A percentile compares a stretch with the other conserved stretches of the same genome.
These are phyloP conservation scores for Nyctereutes procyonoides DNA, from an alignment of 2,113 vertebrate genomes.

Conservation along the genomic window DNA sequence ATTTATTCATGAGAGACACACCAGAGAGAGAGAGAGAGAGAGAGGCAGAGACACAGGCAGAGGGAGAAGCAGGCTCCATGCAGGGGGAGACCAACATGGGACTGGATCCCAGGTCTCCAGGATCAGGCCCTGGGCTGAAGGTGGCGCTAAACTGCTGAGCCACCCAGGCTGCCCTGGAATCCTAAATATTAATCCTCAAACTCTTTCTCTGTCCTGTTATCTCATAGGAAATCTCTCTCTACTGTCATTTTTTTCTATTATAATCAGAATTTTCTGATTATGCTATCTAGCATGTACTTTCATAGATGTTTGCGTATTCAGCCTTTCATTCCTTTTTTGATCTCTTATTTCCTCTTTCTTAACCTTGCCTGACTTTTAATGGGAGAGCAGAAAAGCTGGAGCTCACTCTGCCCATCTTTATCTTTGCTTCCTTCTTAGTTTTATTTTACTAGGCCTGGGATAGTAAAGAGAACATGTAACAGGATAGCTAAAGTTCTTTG, in stretches of 20 bases:
- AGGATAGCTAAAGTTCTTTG: not conserved
- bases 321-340: not conserved
- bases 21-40: too few species aligned
- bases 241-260: not conserved
- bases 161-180: not conserved
- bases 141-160: too few species aligned
- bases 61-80: too few species aligned
- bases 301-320: not conserved
- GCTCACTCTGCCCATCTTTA: not conserved
- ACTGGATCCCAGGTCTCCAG: too few species aligned
- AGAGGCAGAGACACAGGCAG: too few species aligned
- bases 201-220: not conserved
- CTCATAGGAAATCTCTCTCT: not conserved
- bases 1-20: too few species aligned
- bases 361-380: conserved; percentile 27
- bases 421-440: conserved; percentile 59
- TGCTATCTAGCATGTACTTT: not conserved
- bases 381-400: not conserved
- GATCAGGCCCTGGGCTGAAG: too few species aligned
- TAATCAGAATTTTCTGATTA: not conserved
- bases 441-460: conserved; percentile 24
- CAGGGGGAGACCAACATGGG: too few species aligned
- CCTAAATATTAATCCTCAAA: not conserved
- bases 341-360: conserved; percentile 25
- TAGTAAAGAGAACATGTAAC: not conserved